Evolutionary conservation across 2,888 invertebrate genomes (phyloP).

Genomic region (Ligdia adustata): DNA sequence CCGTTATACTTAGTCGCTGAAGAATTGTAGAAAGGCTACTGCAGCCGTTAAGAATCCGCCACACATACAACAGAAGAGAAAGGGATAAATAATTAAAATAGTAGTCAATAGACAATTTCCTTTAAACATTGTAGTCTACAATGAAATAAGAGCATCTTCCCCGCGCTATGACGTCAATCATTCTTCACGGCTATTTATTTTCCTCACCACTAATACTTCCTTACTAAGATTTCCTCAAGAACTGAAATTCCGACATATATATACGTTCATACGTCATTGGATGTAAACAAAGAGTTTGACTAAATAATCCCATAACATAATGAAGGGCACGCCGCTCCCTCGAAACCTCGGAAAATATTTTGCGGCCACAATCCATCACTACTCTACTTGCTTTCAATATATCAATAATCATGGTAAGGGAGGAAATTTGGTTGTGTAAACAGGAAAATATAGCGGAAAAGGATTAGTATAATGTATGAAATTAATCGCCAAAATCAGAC

Average conservation of each 20-base stretch:
- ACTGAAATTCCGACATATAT: neutral
- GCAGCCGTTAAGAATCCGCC: too few relatives aligned
- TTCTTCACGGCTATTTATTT: conserved; percentile 1
- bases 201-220: neutral
- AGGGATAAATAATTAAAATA: too few relatives aligned
- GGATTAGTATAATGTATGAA: neutral
- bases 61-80: too few relatives aligned
- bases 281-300: conserved; percentile 16
- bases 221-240: neutral
- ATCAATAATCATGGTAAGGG: conserved; percentile 2
- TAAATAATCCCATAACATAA: conserved; percentile 1
- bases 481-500: too few relatives aligned
- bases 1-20: too few relatives aligned
- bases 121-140: too few relatives aligned
- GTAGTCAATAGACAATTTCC: too few relatives aligned
- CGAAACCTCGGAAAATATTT: conserved; percentile 5
- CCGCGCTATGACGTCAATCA: neutral
- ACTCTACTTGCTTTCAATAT: neutral
- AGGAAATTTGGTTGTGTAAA: neutral
- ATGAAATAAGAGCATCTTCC: too few relatives aligned
- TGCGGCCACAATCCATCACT: conserved; percentile 3
- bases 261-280: conserved; percentile 3
- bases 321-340: conserved; percentile 2
- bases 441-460: conserved; percentile 1
- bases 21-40: too few relatives aligned